Evolutionary conservation across 2,113 vertebrate genomes (phyloP), one percentile per base, ranked within the genome.

Genomic region (Festucalex cinctus): DNA sequence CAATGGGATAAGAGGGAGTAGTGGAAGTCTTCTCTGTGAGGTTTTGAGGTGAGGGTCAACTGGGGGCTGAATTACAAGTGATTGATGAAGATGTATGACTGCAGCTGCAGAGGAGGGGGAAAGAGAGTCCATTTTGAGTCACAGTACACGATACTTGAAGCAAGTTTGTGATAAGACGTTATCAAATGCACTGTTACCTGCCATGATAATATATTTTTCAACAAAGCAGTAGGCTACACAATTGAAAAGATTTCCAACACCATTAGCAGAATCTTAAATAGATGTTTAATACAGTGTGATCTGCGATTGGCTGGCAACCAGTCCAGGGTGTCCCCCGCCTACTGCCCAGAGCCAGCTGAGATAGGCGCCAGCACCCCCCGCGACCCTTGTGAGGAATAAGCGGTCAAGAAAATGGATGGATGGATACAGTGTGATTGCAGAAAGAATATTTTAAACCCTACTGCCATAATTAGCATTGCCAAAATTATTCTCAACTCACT

Each of bases 281-380:
- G 17, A 83, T 82, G 68, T 79, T 83, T 81, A 75, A 82, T 81
- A 77, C n/a, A n/a, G n/a, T n/a, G n/a, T n/a, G n/a, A n/a, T n/a
- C n/a, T n/a, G n/a, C n/a, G n/a, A n/a, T n/a, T n/a, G n/a, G n/a
- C n/a, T n/a, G n/a, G n/a, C n/a, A n/a, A n/a, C n/a, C n/a, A n/a
- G n/a, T n/a, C n/a, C n/a, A n/a, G n/a, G n/a, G n/a, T n/a, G n/a
- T n/a, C n/a, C n/a, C n/a, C n/a, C n/a, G n/a, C n/a, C n/a, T n/a
- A n/a, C n/a, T n/a, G n/a, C n/a, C n/a, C n/a, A n/a, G n/a, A n/a
- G n/a, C n/a, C n/a, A n/a, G n/a, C n/a, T n/a, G n/a, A n/a, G n/a
- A n/a, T n/a, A n/a, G n/a, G n/a, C n/a, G n/a, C n/a, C n/a, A n/a
- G n/a, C n/a, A n/a, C n/a, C n/a, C n/a, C n/a, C n/a, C n/a, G n/a